Conservation (phyloP, 2,797 vertebrate genomes). For the Geotrypetes seraphini region DNA sequence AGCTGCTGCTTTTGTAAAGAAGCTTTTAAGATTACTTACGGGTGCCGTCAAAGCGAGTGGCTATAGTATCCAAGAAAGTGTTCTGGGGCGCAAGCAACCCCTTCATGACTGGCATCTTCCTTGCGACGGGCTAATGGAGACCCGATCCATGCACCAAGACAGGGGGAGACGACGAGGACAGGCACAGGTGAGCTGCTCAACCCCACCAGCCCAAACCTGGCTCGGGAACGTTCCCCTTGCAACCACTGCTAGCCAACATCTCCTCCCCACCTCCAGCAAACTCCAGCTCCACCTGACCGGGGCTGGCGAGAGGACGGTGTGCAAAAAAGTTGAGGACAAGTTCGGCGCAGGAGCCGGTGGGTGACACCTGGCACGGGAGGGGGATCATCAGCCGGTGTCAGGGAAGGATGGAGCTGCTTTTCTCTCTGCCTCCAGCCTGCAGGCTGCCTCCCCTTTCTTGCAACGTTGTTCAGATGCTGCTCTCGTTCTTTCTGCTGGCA, state of each 20-base stretch:
- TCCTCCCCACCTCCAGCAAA: no score
- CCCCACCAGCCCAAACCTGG: constrained; percentile 5
- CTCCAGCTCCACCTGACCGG: no score
- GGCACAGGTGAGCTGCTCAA: not conserved
- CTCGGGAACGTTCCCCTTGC: no score
- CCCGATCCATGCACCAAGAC: not conserved
- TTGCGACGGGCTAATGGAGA: constrained; percentile 9
- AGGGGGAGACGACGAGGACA: not conserved
- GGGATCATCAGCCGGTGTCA: no score
- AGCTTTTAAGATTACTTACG: not conserved
- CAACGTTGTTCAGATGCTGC: constrained; percentile 2
- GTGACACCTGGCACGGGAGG: no score
- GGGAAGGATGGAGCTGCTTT: no score
- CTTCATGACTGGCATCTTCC: constrained; percentile 16
- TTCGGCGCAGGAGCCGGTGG: no score
- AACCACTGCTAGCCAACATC: no score
- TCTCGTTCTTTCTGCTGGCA: constrained; percentile 3
- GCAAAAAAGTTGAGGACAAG: no score
- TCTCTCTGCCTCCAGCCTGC: no score
- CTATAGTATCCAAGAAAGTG: constrained; percentile 14
- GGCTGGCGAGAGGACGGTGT: no score
- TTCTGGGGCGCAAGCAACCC: constrained; percentile 12
- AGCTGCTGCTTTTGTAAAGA: no score
- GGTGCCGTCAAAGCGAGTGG: constrained; percentile 13
- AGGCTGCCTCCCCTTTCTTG: constrained; percentile 2